A percentile compares a stretch with the other conserved stretches of the same genome.
phyloP scores from a whole-genome alignment of 1,140 invertebrate genomes.

The Frieseomelitta varia region DNA sequence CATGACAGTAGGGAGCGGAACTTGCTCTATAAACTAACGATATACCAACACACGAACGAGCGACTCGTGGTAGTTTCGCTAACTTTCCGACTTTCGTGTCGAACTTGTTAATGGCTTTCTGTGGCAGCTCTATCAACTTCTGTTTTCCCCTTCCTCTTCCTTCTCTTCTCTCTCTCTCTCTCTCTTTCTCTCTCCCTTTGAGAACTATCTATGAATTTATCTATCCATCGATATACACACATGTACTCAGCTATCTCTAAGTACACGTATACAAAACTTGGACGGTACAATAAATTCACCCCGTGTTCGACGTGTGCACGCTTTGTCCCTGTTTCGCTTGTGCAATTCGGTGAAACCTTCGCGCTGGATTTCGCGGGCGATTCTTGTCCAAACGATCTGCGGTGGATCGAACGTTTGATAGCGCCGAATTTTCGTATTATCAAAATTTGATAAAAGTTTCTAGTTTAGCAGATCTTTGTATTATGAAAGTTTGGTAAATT shows the following conservation, averaged over 20 bases:
- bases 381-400: too few relatives aligned
- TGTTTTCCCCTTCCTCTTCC: constrained; percentile 3
- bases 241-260: neutral
- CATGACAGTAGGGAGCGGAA: constrained; percentile 42
- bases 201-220: constrained; percentile 12
- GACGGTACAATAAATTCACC: constrained; percentile 25
- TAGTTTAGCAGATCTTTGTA: too few relatives aligned
- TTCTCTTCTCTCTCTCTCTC: too few relatives aligned
- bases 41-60: constrained; percentile 58
- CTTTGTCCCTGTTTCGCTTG: neutral
- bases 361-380: too few relatives aligned
- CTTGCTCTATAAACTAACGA: constrained; percentile 59
- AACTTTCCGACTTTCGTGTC: constrained; percentile 64
- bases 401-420: too few relatives aligned
- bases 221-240: neutral
- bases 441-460: too few relatives aligned
- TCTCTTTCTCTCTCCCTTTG: neutral
- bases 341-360: too few relatives aligned
- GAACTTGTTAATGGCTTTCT: constrained; percentile 66
- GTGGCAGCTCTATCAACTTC: constrained; percentile 37
- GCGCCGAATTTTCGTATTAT: too few relatives aligned
- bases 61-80: constrained; percentile 58
- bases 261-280: neutral
- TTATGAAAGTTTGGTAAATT: too few relatives aligned
- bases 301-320: neutral